phyloP scores from a whole-genome alignment of 1,140 invertebrate species.

The Himalopsyche phryganea region DNA sequence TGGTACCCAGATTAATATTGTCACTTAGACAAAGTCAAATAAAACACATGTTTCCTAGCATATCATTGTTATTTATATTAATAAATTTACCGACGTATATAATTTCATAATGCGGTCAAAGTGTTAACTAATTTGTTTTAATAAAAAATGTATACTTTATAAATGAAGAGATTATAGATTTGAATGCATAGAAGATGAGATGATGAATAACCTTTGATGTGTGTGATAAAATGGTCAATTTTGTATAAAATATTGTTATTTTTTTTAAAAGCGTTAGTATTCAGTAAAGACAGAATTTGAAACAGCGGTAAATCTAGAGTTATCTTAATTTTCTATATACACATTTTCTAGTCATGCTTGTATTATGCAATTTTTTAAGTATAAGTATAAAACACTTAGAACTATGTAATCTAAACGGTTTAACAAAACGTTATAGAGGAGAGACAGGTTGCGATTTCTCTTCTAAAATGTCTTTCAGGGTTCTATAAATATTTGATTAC shows the following conservation, averaged over 20 bases:
- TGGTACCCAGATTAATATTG: no score
- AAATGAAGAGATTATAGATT: no score
- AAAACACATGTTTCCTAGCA: no score
- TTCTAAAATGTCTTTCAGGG: conserved; percentile 8
- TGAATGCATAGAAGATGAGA: no score
- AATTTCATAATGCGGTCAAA: no score
- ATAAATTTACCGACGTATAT: no score
- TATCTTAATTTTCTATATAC: conserved; percentile 33
- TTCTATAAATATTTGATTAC: neutral
- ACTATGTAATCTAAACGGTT: conserved; percentile 33
- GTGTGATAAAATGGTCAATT: conserved; percentile 15
- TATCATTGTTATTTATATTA: no score
- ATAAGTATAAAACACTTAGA: conserved; percentile 36
- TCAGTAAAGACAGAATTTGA: conserved; percentile 31
- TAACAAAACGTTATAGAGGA: conserved; percentile 18
- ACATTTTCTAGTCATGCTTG: conserved; percentile 34
- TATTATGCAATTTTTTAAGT: conserved; percentile 33
- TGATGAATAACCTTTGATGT: neutral
- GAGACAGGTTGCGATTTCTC: no score
- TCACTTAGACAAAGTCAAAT: no score
- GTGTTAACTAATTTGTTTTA: no score
- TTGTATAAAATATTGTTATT: conserved; percentile 27
- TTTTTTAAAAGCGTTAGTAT: conserved; percentile 29
- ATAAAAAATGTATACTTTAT: no score
- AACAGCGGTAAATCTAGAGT: conserved; percentile 33